Evolutionary conservation across 2,797 vertebrate genomes (phyloP).

Genomic region (Rhodeus uyekii): DNA sequence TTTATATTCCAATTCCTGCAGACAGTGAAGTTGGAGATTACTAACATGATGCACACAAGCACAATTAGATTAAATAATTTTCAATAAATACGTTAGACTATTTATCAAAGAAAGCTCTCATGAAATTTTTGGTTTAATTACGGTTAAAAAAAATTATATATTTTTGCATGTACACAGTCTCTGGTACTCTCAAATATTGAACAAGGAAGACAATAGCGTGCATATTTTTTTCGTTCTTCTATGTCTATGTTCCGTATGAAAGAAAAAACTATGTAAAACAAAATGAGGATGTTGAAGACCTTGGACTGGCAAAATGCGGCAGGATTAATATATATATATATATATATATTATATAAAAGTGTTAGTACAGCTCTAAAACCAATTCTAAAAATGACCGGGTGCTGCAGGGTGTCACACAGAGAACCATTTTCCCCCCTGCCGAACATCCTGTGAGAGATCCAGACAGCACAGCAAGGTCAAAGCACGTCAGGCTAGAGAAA

Average conservation of each 20-base stretch:
- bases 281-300: neutral
- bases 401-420: neutral
- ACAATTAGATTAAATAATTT: neutral
- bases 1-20: neutral
- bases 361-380: neutral
- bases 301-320: neutral
- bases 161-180: neutral
- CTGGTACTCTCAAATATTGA: neutral
- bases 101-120: neutral
- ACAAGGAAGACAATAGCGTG: neutral
- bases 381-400: neutral
- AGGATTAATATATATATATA: too few species aligned
- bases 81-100: neutral
- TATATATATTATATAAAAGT: too few species aligned
- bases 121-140: neutral
- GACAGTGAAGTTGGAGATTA: neutral
- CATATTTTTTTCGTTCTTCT: neutral
- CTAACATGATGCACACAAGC: neutral
- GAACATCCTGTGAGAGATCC: constrained; percentile 54
- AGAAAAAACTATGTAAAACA: neutral
- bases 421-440: constrained; percentile 23
- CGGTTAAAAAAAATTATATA: too few species aligned
- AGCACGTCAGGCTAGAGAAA: constrained; percentile 48
- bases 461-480: constrained; percentile 54
- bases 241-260: neutral